phyloP scores from a whole-genome alignment of 1,140 invertebrate species.

The Zaprionus lachaisei region DNA sequence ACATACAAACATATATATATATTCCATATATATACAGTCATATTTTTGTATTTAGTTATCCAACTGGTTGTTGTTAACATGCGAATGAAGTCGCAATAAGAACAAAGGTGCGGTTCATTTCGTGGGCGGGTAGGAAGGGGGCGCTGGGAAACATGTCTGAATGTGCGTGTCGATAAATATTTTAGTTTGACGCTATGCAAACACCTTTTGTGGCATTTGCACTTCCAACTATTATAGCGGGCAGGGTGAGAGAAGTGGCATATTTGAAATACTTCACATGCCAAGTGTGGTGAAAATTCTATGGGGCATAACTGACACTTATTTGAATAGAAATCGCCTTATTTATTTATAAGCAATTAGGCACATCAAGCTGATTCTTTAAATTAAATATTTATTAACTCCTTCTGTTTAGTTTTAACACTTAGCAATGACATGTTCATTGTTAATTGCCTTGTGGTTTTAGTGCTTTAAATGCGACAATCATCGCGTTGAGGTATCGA shows the following conservation, averaged over 20 bases:
- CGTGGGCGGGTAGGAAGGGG: slow-evolving; percentile 1
- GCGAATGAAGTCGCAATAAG: slow-evolving; percentile 59
- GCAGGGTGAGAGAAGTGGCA: not conserved
- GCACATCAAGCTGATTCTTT: not conserved
- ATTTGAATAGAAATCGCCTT: not conserved
- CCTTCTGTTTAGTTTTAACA: no score
- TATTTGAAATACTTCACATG: slow-evolving; percentile 5
- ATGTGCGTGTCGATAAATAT: slow-evolving; percentile 81
- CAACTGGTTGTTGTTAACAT: slow-evolving; percentile 61
- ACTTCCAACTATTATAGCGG: not conserved
- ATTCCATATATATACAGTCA: slow-evolving; percentile 35
- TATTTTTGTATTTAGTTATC: slow-evolving; percentile 31
- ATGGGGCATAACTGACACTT: not conserved
- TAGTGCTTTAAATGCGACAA: no score
- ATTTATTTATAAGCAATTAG: not conserved
- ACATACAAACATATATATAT: slow-evolving; percentile 37
- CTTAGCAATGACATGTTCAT: no score
- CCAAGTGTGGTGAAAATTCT: not conserved
- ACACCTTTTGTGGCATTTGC: slow-evolving; percentile 75
- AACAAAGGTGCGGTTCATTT: slow-evolving; percentile 9
- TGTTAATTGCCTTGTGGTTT: no score
- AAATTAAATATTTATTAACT: not conserved
- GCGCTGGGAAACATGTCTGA: slow-evolving; percentile 20
- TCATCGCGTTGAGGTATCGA: no score
- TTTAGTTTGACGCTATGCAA: slow-evolving; percentile 75